Evolutionary conservation across 2,888 invertebrate species (phyloP), one percentile per base, ranked within the genome.

Genomic region (Agriopis leucophaearia): DNA sequence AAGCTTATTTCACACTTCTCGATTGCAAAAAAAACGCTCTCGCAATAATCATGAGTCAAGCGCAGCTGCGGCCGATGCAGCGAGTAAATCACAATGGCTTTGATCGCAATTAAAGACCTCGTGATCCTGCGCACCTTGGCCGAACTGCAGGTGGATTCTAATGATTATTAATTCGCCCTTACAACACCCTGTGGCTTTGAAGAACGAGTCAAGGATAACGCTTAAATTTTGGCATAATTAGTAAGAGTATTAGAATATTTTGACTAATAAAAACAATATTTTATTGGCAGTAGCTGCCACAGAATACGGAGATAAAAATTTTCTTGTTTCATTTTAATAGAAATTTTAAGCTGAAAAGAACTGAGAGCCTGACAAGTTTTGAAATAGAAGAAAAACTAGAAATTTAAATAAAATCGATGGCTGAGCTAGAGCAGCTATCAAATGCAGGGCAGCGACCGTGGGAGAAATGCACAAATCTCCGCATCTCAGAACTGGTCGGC

Each of bases 401-500:
- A 84, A 86, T 90, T 86, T 85, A 90, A 92, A 93, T 90, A 78
- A 90, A 88, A 92, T 88, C 86, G 86, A 87, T 83, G 82, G 86
- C 84, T 88, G 83, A 87, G 87, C 90, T 92, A 91, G 91, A 88
- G 81, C 82, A 87, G 81, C 83, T 87, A 90, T 86, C 88, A 84
- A 86, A 86, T 87, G 81, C 80, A 82, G 92, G 91, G 86, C 93
- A 93, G 87, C 92, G 93, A 93, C 94, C 94, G 94, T 93, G 94
- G 93, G 94, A 94, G 91, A 92, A 91, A 85, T 84, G 91, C 88
- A 92, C 93, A 94, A 94, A 94, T 94, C 94, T 94, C 92, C 91
- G 92, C 93, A 92, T 93, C 93, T 92, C 89, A 88, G 88, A 94
- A 94, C 94, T 90, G 94, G 94, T 94, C 91, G 94, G 93, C 94